Base-by-base conservation (phyloP, 1,140 invertebrate species). In the Brachionus manjavacas region DNA sequence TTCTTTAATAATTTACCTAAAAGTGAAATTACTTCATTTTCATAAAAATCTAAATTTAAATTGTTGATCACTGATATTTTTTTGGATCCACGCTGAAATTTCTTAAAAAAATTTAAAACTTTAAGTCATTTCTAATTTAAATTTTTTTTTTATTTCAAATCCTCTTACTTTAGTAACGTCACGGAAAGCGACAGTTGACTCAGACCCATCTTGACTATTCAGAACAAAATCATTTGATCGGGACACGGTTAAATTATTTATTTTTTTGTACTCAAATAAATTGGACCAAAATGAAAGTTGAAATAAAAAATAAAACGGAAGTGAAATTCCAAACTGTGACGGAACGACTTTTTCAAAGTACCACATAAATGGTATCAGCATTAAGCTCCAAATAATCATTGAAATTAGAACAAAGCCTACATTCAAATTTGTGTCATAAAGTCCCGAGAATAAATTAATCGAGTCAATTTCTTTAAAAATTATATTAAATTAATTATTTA, bases 221-320 rank as follows among this genome's bases (percentile, higher is more conserved):
- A 20, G 43, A 20, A 41, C 68, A 35, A 20, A 41, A 72, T 41
- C 11, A n/a, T 20, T 72, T 41, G 31, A 41, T 0, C 25, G 14
- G 35, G n/a, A n/a, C n/a, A n/a, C n/a, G n/a, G 23, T 11, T 28
- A 16, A 11, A 12, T 76, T 14, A 49, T 16, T 25, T 2, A 49
- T 1, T 28, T 49, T 46, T 49, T 25, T 76, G 20, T 28, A 76
- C 4, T 28, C 11, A 76, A 76, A 25, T 49, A 25, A 25, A 46
- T 25, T 76, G 1, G 20, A 9, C 72, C 72, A 76, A 11, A 52
- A 76, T 46, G 41, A 49, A 25, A 46, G 41, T 39, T 91, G 92
- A 66, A 94, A 92, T 1, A 92, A 92, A 83, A 93, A 95, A 86
- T 94, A 93, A 93, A 93, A 94, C 1, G 92, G 92, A 84, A 92